Evolutionary conservation across 2,113 vertebrate genomes (phyloP).

Genomic region (Trinectes maculatus): DNA sequence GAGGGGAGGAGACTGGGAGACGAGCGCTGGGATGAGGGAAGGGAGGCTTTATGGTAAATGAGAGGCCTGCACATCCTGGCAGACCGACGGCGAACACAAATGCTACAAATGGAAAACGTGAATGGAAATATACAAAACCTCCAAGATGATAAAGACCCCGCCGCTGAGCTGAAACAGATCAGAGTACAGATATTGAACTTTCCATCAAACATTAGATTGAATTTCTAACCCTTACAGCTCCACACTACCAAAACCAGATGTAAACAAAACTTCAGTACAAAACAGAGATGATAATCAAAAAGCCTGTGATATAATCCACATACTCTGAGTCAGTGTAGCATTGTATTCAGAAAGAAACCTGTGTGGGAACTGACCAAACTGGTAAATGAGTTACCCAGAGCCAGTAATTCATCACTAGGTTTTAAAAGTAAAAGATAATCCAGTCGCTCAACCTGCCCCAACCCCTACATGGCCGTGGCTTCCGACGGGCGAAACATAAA

Average conservation of each 20-base stretch:
- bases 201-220: slow-evolving; percentile 26
- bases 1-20: slow-evolving; percentile 51
- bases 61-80: slow-evolving; percentile 70
- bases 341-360: slow-evolving; percentile 41
- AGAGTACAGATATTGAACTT: slow-evolving; percentile 46
- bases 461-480: slow-evolving; percentile 58
- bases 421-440: slow-evolving; percentile 72
- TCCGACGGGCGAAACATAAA: slow-evolving; percentile 63
- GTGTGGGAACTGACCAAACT: slow-evolving; percentile 14
- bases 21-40: slow-evolving; percentile 51
- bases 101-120: slow-evolving; percentile 28
- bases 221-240: neutral
- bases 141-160: neutral
- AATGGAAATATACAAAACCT: slow-evolving; percentile 20
- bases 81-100: slow-evolving; percentile 41
- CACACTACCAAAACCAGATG: slow-evolving; percentile 31
- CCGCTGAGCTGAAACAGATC: neutral
- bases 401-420: slow-evolving; percentile 68
- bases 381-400: slow-evolving; percentile 75
- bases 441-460: slow-evolving; percentile 55
- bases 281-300: slow-evolving; percentile 36
- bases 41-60: slow-evolving; percentile 64
- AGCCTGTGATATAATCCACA: slow-evolving; percentile 30
- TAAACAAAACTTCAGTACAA: slow-evolving; percentile 46
- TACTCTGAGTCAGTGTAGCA: slow-evolving; percentile 11